These are phyloP conservation scores for Protodeltote pygarga DNA, from an alignment of 2,888 invertebrate species.

Conservation along the genomic window DNA sequence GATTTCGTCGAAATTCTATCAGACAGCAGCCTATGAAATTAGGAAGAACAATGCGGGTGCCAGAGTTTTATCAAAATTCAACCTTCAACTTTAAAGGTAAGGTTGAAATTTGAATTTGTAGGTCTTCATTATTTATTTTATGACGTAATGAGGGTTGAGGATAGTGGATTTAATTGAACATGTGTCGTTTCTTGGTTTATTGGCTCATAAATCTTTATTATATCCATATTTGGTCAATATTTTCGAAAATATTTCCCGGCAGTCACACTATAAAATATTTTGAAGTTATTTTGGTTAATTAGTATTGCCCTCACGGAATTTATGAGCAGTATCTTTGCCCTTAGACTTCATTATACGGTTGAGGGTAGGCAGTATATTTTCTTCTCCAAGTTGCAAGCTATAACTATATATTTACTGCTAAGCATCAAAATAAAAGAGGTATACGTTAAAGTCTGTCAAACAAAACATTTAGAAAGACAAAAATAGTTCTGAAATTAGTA, in stretches of 20 bases:
- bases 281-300: too few relatives aligned
- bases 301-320: too few relatives aligned
- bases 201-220: conserved; percentile 25
- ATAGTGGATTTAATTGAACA: conserved; percentile 42
- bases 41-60: conserved; percentile 34
- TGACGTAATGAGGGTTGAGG: conserved; percentile 34
- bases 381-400: too few relatives aligned
- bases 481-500: too few relatives aligned
- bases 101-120: background rate
- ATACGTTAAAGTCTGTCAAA: too few relatives aligned
- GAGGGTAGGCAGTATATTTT: too few relatives aligned
- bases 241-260: conserved; percentile 16
- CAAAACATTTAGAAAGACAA: too few relatives aligned
- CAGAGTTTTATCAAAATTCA: background rate
- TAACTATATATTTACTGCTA: too few relatives aligned
- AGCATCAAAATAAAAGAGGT: too few relatives aligned
- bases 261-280: too few relatives aligned
- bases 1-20: conserved; percentile 41
- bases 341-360: too few relatives aligned
- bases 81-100: rapidly evolving
- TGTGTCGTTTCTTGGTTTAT: conserved; percentile 23
- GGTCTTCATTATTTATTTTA: conserved; percentile 41
- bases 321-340: too few relatives aligned
- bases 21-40: conserved; percentile 25
- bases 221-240: conserved; percentile 18